A percentile compares a stretch with the other conserved stretches of the same genome.
Conservation (phyloP, 2,797 vertebrate species). For the Coregonus suidteri region DNA sequence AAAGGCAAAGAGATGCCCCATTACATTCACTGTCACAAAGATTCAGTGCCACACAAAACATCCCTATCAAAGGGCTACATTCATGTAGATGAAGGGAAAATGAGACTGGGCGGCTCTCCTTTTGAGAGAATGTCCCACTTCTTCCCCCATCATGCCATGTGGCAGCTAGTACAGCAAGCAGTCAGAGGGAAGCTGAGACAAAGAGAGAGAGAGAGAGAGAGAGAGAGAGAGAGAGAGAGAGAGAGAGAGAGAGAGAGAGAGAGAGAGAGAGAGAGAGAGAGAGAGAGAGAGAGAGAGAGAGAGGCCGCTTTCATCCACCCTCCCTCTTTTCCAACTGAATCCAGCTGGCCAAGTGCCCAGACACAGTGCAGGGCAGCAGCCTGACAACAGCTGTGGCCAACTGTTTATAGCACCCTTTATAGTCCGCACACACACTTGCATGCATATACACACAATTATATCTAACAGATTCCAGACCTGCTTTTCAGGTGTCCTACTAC, state of each 20-base stretch:
- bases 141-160: slow-evolving; percentile 44
- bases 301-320: background rate
- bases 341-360: slow-evolving; percentile 60
- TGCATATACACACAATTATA: background rate
- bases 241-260: slow-evolving; percentile 1
- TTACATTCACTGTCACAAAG: slow-evolving; percentile 53
- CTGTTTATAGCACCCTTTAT: slow-evolving; percentile 8
- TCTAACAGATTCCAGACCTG: background rate
- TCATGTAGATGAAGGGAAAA: slow-evolving; percentile 45
- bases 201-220: background rate
- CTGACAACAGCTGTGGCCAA: slow-evolving; percentile 55
- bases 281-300: slow-evolving; percentile 7
- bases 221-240: background rate
- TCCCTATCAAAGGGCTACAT: slow-evolving; percentile 61
- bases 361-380: slow-evolving; percentile 46
- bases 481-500: background rate
- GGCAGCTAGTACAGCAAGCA: slow-evolving; percentile 9
- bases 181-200: slow-evolving; percentile 5
- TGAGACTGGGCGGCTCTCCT: slow-evolving; percentile 32
- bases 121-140: slow-evolving; percentile 55
- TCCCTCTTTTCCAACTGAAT: slow-evolving; percentile 34
- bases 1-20: slow-evolving; percentile 45
- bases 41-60: slow-evolving; percentile 25
- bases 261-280: slow-evolving; percentile 1
- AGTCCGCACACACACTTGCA: background rate